Base-by-base conservation (phyloP, 2,888 invertebrate genomes). In the Lochmaea capreae region DNA sequence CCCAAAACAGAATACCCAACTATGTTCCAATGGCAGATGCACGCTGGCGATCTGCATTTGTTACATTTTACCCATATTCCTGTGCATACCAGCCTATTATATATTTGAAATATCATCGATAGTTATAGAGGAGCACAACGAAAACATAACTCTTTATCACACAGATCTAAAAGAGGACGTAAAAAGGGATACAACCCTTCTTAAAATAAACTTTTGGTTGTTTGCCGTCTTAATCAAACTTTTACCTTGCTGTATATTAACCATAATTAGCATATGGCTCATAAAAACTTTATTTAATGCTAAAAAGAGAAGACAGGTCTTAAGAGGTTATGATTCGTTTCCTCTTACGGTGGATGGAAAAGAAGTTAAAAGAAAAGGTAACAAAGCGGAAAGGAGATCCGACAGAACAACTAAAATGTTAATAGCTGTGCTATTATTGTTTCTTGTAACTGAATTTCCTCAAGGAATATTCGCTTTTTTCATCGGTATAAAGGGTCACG, bases 351-450 rank as follows among this genome's bases (percentile, higher is more conserved):
- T 61, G 3, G 75, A 78, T 22, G 77, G 78, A 8, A 81, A 75
- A 49, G 71, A 76, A 49, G 71, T 76, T 6, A 79, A 77, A 61
- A 71, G 76, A 43, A 76, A 76, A 59, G 65, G 72, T 12, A 86
- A 89, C 58, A 93, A 92, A 83, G 90, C 91, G 49, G 94, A 95
- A 83, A 90, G 92, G 73, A 90, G 94, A 75, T 93, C 94, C 0
- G 95, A 97, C 84, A 90, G 97, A 75, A 97, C 97, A 0, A 97
- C 97, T 0, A 92, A 93, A 85, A 95, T 97, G 93, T 88, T 97
- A 54, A 89, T 97, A 2, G 97, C 96, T 0, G 95, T 97, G 0
- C 89, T 97, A 1, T 87, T 96, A 6, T 89, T 97, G 3, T 97
- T 97, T 84, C 89, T 97, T 1, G 89, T 96, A 33, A 97, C 97